These are phyloP conservation scores for Staurois parvus DNA, from an alignment of 2,797 vertebrate genomes.

Conservation along the genomic window DNA sequence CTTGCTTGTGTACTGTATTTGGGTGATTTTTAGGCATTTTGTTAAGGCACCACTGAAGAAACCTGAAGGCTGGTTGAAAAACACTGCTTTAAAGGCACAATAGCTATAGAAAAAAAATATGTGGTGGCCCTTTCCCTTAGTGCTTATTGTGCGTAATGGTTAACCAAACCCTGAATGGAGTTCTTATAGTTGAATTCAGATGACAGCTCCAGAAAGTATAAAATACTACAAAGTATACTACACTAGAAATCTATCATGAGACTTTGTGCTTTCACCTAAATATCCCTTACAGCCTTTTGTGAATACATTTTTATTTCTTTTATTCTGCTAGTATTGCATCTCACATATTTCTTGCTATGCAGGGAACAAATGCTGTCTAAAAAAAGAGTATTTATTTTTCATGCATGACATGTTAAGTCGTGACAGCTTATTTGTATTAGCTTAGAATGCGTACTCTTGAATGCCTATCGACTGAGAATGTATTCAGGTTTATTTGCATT, in stretches of 20 bases:
- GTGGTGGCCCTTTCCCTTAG: too few species aligned
- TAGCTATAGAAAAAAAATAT: too few species aligned
- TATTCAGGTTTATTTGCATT: conserved; percentile 49
- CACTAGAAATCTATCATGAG: neutral
- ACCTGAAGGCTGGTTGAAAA: too few species aligned
- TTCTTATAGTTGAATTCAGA: too few species aligned
- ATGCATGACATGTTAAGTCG: conserved; percentile 3
- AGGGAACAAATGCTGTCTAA: neutral
- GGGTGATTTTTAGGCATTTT: too few species aligned
- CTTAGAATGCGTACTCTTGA: neutral
- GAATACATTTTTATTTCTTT: neutral
- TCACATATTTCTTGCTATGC: neutral
- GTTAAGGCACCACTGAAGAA: too few species aligned
- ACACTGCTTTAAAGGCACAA: too few species aligned
- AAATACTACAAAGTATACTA: neutral
- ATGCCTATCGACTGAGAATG: conserved; percentile 3
- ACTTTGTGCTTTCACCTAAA: neutral
- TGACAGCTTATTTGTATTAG: conserved; percentile 15
- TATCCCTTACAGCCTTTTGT: neutral
- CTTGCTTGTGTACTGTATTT: too few species aligned
- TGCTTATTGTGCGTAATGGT: too few species aligned
- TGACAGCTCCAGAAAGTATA: neutral
- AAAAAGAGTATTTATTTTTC: conserved; percentile 1
- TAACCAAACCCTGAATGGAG: too few species aligned
- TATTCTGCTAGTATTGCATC: neutral